Base-by-base conservation (phyloP, 2,888 invertebrate species). In the Pogonocherus hispidulus region DNA sequence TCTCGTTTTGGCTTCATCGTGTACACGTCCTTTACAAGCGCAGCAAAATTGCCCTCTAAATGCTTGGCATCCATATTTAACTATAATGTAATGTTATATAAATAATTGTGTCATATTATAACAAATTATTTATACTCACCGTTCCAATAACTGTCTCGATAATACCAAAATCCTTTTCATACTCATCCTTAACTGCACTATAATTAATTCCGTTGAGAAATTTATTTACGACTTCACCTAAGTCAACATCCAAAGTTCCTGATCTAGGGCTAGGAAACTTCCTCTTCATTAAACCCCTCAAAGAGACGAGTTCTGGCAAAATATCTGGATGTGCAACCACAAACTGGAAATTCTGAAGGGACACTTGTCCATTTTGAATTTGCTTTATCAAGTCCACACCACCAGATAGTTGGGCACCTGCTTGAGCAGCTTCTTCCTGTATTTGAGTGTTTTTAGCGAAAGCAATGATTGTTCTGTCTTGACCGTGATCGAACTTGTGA, bases 321-420 rank as follows among this genome's bases (percentile, higher is more conserved):
- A 96, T 93, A 80, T 92, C 91, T 0, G 94, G 92, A 86, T 96
- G 94, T 0, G 94, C 93, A 11, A 96, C 86, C 5, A 94, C 81
- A 79, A 88, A 91, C 77, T 94, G 90, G 81, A 91, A 96, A 74
- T 96, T 94, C 3, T 64, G 63, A 35, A 79, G 54, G 0, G 69
- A 67, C 2, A 94, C 80, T 72, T 89, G 87, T n/a, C 94, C 94
- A 79, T 87, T 91, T 87, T 94, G 93, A 74, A 96, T 91, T 73
- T 91, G 89, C 84, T 93, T 94, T 23, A 96, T 89, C 16, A 95
- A 80, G 46, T 94, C 94, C 0, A 87, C 80, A 2, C 93, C 94
- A 9, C 95, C 96, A 9, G 89, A 92, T 4, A 90, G 82, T 0
- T 90, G 87, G 0, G 95, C 96, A 0, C 96, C 96, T 0, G 92